These are phyloP conservation scores for Candidula unifasciata DNA, from an alignment of 2,888 invertebrate genomes.

Conservation along the genomic window DNA sequence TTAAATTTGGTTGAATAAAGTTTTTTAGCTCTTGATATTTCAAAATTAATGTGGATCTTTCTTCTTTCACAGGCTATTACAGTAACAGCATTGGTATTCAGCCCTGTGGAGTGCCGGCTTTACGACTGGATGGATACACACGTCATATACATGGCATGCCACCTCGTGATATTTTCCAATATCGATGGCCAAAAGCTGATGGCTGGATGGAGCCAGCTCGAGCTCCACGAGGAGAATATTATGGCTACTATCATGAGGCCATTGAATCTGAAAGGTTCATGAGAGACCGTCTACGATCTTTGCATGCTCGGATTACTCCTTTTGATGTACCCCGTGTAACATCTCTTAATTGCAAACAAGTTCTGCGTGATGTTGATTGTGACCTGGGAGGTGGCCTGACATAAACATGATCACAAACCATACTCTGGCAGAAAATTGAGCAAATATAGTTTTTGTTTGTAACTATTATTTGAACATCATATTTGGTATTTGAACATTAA, in stretches of 20 bases:
- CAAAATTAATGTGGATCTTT: not conserved
- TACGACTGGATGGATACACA: slow-evolving; percentile 68
- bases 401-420: not conserved
- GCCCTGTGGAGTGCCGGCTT: slow-evolving; percentile 63
- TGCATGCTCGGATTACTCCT: slow-evolving; percentile 61
- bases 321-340: slow-evolving; percentile 62
- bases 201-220: slow-evolving; percentile 64
- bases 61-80: slow-evolving; percentile 59
- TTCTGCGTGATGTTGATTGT: slow-evolving; percentile 44
- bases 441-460: not conserved
- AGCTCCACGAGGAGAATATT: slow-evolving; percentile 68
- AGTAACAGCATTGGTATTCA: slow-evolving; percentile 66
- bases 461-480: no score
- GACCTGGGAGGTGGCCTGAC: slow-evolving; percentile 43
- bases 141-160: slow-evolving; percentile 69
- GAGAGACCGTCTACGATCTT: slow-evolving; percentile 62
- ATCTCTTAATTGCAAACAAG: slow-evolving; percentile 39
- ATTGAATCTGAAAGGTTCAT: slow-evolving; percentile 64
- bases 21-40: not conserved
- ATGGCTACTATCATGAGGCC: slow-evolving; percentile 73
- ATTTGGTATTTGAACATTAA: no score
- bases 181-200: slow-evolving; percentile 68
- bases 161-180: slow-evolving; percentile 64
- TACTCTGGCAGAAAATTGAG: not conserved
- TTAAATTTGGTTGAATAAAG: not conserved